Conservation (phyloP, 2,113 vertebrate species). For the Clarias magur region DNA sequence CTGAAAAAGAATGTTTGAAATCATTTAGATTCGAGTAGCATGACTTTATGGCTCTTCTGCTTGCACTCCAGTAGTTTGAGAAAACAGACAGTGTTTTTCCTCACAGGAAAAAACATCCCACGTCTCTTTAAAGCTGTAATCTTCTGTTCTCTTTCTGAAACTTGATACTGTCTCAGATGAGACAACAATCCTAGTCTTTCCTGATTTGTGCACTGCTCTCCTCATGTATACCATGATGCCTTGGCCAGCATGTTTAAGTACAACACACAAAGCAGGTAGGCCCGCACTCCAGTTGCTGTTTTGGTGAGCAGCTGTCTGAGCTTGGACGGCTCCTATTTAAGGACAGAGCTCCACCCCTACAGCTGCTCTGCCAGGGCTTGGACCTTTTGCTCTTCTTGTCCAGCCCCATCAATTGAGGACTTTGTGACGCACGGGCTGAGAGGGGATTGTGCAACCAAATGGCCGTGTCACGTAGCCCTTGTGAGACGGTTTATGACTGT, state of each 20-base stretch:
- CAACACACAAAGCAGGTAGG: neutral
- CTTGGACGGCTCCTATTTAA: conserved; percentile 60
- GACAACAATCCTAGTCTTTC: no score
- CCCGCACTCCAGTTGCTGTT: neutral
- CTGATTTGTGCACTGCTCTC: neutral
- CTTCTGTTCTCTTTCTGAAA: conserved; percentile 31
- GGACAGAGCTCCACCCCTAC: conserved; percentile 54
- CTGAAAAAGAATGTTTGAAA: neutral
- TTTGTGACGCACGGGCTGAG: conserved; percentile 55
- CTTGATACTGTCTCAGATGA: neutral
- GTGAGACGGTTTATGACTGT: conserved; percentile 58
- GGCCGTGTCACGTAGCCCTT: conserved; percentile 62
- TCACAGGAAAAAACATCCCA: no score
- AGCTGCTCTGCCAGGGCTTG: conserved; percentile 63
- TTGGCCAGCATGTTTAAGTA: neutral
- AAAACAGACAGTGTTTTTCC: neutral
- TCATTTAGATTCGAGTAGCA: no score
- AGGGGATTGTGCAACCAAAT: conserved; percentile 66
- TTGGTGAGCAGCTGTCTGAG: conserved; percentile 34
- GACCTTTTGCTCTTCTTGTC: conserved; percentile 64
- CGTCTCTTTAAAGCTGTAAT: conserved; percentile 32
- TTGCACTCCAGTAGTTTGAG: neutral
- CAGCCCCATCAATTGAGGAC: conserved; percentile 61
- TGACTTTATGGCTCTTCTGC: neutral
- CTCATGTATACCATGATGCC: neutral